A percentile compares a stretch with the other conserved stretches of the same genome.
phyloP scores from a whole-genome alignment of 2,113 vertebrate genomes.

The Prolemur simus region DNA sequence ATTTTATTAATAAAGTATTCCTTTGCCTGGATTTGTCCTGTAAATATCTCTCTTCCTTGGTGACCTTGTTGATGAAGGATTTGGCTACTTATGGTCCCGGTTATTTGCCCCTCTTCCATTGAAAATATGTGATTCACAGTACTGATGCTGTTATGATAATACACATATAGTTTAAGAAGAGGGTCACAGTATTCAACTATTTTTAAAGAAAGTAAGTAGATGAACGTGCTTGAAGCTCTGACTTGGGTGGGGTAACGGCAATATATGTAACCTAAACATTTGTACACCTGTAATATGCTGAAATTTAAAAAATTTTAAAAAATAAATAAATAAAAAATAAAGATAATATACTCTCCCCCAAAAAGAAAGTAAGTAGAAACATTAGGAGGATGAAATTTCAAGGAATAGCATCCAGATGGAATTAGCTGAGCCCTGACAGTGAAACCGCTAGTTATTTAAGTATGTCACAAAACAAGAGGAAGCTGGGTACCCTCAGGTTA shows the following conservation, averaged over 20 bases:
- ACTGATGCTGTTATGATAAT: not conserved
- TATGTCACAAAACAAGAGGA: not conserved
- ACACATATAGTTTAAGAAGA: not conserved
- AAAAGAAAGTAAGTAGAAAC: conserved; percentile 45
- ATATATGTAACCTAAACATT: too few species aligned
- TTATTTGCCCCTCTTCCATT: not conserved
- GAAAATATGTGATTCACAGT: not conserved
- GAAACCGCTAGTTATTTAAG: not conserved
- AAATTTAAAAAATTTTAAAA: too few species aligned
- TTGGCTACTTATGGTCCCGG: not conserved
- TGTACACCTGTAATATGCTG: too few species aligned
- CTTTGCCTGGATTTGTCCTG: conserved; percentile 11
- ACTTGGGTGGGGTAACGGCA: too few species aligned
- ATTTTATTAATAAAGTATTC: not conserved
- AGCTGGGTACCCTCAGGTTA: not conserved
- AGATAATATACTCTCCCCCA: too few species aligned
- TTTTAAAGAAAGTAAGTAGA: not conserved
- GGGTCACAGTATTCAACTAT: not conserved
- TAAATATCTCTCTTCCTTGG: not conserved
- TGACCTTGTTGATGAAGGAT: not conserved
- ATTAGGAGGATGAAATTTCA: not conserved
- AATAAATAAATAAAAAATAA: too few species aligned
- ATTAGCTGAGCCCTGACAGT: not conserved
- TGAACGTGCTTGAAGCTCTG: too few species aligned
- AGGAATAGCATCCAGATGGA: not conserved